Evolutionary conservation across 2,888 invertebrate species (phyloP).

Genomic region (Heliconius ethilla): DNA sequence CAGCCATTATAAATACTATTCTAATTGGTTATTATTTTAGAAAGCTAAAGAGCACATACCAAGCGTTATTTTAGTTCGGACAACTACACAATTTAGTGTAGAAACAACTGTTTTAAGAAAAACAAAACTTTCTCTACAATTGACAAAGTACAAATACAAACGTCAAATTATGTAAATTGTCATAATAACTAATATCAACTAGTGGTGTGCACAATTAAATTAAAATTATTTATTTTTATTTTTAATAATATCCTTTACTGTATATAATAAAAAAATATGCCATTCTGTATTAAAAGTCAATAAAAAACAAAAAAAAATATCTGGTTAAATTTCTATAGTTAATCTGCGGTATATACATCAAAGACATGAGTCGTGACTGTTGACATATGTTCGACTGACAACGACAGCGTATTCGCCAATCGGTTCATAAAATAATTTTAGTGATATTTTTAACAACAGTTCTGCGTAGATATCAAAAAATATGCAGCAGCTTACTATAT

Average conservation of each 20-base stretch:
- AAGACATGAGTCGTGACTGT: constrained; percentile 5
- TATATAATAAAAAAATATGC: neutral
- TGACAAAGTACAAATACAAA: constrained; percentile 35
- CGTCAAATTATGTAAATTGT: constrained; percentile 43
- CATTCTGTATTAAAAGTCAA: neutral
- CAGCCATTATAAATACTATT: constrained; percentile 72
- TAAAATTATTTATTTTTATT: neutral
- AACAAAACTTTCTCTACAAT: constrained; percentile 41
- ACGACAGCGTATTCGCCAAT: constrained; percentile 61
- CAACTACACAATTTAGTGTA: constrained; percentile 29
- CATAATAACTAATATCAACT: constrained; percentile 32
- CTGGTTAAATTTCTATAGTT: neutral
- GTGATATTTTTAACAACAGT: constrained; percentile 70
- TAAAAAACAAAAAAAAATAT: too few species aligned
- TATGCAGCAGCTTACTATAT: constrained; percentile 81
- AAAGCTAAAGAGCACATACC: constrained; percentile 47
- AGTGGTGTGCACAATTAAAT: neutral
- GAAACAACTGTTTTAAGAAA: constrained; percentile 38
- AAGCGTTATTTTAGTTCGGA: constrained; percentile 36
- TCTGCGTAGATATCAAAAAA: constrained; percentile 69
- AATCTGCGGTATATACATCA: neutral
- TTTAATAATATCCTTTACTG: neutral
- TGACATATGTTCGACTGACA: constrained; percentile 41
- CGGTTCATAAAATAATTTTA: constrained; percentile 54
- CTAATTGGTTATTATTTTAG: neutral